phyloP scores from a whole-genome alignment of 2,113 vertebrate species.

The Xiphophorus hellerii region DNA sequence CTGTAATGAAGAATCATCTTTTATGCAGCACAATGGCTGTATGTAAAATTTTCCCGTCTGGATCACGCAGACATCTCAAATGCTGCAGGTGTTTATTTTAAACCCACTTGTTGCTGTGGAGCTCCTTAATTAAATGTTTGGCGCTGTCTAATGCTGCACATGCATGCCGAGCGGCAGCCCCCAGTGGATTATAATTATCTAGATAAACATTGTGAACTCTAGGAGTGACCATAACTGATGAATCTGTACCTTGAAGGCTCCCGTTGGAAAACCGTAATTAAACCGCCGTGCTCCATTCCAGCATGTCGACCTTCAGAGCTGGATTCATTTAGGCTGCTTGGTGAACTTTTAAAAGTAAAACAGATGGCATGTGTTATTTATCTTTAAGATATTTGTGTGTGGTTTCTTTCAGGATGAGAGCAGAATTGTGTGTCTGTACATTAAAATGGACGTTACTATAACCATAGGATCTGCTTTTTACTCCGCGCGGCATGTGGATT shows the following conservation, averaged over 20 bases:
- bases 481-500: background rate
- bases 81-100: slow-evolving; percentile 7
- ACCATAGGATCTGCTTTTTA: background rate
- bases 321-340: background rate
- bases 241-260: background rate
- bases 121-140: slow-evolving; percentile 24
- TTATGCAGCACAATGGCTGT: background rate
- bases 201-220: slow-evolving; percentile 3
- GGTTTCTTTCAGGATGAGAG: background rate
- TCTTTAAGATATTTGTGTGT: background rate
- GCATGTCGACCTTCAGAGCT: slow-evolving; percentile 4
- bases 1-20: background rate
- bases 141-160: background rate
- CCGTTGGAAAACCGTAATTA: background rate
- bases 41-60: background rate
- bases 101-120: background rate
- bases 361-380: slow-evolving; percentile 6
- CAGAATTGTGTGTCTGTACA: background rate
- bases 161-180: slow-evolving; percentile 2
- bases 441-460: background rate
- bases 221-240: slow-evolving; percentile 8
- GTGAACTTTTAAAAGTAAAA: background rate
- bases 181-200: background rate
- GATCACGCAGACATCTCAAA: background rate
- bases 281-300: background rate